These are phyloP conservation scores for Aphyosemion australe DNA, from an alignment of 2,113 vertebrate species.

Conservation along the genomic window DNA sequence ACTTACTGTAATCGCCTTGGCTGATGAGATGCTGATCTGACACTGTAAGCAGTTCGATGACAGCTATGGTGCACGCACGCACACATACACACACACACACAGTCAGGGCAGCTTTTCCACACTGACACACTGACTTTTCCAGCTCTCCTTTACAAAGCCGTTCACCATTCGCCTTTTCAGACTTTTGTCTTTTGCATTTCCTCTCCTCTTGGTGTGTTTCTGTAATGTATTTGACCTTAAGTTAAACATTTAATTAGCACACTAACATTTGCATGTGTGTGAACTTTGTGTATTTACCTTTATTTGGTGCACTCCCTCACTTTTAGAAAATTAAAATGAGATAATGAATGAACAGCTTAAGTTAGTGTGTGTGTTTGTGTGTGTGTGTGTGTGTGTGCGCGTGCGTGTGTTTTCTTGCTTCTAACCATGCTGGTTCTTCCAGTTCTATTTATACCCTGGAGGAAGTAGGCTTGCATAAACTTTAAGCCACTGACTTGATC, in stretches of 20 bases:
- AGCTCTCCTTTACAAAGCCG: conserved; percentile 12
- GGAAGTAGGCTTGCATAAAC: conserved; percentile 33
- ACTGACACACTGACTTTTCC: conserved; percentile 21
- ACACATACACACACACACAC: conserved; percentile 11
- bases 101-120: conserved; percentile 7
- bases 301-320: too few species aligned
- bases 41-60: conserved; percentile 49
- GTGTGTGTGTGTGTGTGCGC: too few species aligned
- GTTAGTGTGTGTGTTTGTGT: too few species aligned
- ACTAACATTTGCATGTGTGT: too few species aligned
- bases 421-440: conserved; percentile 41
- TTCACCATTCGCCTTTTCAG: background rate
- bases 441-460: conserved; percentile 55
- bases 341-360: too few species aligned
- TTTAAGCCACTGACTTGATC: background rate
- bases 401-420: background rate
- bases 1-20: conserved; percentile 44
- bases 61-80: conserved; percentile 2
- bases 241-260: too few species aligned
- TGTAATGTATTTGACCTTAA: background rate
- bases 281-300: too few species aligned
- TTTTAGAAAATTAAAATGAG: too few species aligned
- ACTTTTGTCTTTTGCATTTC: conserved; percentile 5
- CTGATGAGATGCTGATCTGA: conserved; percentile 60
- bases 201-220: conserved; percentile 6